Evolutionary conservation across 2,113 vertebrate genomes (phyloP).

Genomic region (Pterocles burchelli): DNA sequence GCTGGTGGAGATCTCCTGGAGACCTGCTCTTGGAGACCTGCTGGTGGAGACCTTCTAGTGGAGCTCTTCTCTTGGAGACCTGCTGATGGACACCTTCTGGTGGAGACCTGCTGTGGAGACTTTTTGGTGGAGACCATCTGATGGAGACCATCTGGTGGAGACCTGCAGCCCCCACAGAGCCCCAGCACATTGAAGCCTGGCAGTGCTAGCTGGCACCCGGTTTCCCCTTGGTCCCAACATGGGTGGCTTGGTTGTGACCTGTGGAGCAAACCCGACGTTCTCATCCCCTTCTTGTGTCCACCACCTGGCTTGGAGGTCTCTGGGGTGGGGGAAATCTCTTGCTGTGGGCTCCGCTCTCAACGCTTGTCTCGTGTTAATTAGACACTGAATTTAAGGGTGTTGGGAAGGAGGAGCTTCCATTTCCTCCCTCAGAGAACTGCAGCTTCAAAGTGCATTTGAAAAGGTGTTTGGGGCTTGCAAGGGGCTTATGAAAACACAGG

Average conservation of each 20-base stretch:
- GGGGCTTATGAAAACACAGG: neutral
- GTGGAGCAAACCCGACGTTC: neutral
- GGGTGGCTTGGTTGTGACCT: neutral
- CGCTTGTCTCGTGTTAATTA: neutral
- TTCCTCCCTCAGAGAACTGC: neutral
- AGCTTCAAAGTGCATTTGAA: neutral
- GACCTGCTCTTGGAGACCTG: too few species aligned
- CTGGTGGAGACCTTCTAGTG: too few species aligned
- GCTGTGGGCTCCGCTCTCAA: neutral
- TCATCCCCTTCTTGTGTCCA: fast-evolving
- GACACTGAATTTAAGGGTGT: fast-evolving
- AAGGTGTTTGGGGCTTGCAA: neutral
- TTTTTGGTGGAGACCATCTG: too few species aligned
- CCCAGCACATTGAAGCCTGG: neutral
- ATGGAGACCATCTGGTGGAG: too few species aligned
- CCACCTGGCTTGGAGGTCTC: fast-evolving
- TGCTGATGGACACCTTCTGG: too few species aligned
- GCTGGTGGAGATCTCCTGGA: too few species aligned
- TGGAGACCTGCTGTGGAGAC: too few species aligned
- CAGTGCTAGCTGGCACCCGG: neutral
- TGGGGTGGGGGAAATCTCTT: neutral
- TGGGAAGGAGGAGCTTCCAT: neutral
- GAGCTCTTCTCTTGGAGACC: too few species aligned
- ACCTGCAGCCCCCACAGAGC: neutral
- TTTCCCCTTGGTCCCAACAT: fast-evolving